Evolutionary conservation across 2,888 invertebrate genomes (phyloP).

Genomic region (Carcina quercana): DNA sequence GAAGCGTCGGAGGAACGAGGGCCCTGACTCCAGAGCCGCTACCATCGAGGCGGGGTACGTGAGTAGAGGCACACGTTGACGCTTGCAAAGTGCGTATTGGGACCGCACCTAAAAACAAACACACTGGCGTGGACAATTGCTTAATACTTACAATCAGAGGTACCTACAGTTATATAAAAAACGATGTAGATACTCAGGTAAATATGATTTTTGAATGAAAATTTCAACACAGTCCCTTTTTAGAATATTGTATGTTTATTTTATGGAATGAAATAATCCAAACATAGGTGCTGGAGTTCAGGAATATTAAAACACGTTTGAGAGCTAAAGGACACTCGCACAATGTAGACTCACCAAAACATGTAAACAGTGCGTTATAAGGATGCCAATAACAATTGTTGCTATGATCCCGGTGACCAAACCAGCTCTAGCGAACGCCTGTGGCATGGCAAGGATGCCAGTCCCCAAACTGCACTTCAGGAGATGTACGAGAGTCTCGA

Average conservation of each 20-base stretch:
- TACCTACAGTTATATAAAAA: too few relatives aligned
- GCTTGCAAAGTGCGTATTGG: slow-evolving; percentile 75
- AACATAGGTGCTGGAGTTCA: too few relatives aligned
- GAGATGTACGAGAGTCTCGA: slow-evolving; percentile 88
- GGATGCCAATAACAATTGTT: slow-evolving; percentile 83
- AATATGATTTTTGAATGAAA: too few relatives aligned
- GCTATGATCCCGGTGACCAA: slow-evolving; percentile 84
- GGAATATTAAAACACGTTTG: too few relatives aligned
- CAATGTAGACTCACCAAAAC: slow-evolving; percentile 80
- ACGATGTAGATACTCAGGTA: too few relatives aligned
- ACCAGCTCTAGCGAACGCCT: slow-evolving; percentile 91
- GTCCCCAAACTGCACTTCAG: slow-evolving; percentile 95
- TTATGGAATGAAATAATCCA: too few relatives aligned
- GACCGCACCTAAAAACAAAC: slow-evolving; percentile 53
- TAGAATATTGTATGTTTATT: too few relatives aligned
- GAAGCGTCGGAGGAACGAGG: slow-evolving; percentile 75
- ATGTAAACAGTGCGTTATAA: slow-evolving; percentile 92
- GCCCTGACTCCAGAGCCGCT: slow-evolving; percentile 84
- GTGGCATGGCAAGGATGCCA: slow-evolving; percentile 95
- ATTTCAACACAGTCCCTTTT: too few relatives aligned
- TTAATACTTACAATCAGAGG: too few relatives aligned
- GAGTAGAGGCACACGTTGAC: slow-evolving; percentile 80
- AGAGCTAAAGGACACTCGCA: too few relatives aligned
- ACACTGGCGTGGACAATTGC: too few relatives aligned
- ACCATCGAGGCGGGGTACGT: slow-evolving; percentile 91